Base-by-base conservation (phyloP, 2,113 vertebrate species). In the Trogon surrucura region DNA sequence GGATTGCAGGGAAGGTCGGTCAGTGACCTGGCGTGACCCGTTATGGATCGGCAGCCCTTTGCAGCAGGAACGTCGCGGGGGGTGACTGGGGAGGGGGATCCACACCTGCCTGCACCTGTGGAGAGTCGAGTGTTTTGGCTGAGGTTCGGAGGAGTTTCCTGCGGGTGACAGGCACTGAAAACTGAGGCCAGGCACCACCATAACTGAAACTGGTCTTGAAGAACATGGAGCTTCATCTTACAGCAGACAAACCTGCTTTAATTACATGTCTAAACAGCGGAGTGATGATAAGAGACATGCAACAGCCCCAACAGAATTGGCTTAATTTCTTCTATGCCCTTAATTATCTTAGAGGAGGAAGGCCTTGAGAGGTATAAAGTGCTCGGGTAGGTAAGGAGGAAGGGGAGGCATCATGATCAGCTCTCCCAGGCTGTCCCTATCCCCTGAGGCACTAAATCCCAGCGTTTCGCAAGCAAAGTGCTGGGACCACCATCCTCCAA, bases 301-400 rank as follows among this genome's bases (percentile, higher is more conserved):
- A 83, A 74, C 56, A 91, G 41, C 85, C 92, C 48, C 88, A 62
- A 16, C 27, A 83, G 85, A 94, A 86, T 95, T 90, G 88, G 26
- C 47, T 85, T 91, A 74, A 91, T 96, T 96, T 94, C 93, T 91
- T 75, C 69, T 69, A 26, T 92, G 82, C 57, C 48, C 69, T 91
- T 91, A 88, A 93, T 96, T 91, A 93, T 80, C 51, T 71, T 90
- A 18, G 51, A 85, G 23, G 25, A 94, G 44, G 81, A 92, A 91
- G 27, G 62, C 45, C 73, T 85, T 48, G 73, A 82, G 66, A 56
- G 82, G 78, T 85, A 26, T 60, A 65, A 82, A 77, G 56, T 19
- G 32, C 32, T 4, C 73, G 47, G 36, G 74, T 50, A 91, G 17
- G 22, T 0, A 4, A 64, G 34, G 36, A 47, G 48, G 69, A 53